phyloP scores from a whole-genome alignment of 2,113 vertebrate genomes.

The Chionis minor region DNA sequence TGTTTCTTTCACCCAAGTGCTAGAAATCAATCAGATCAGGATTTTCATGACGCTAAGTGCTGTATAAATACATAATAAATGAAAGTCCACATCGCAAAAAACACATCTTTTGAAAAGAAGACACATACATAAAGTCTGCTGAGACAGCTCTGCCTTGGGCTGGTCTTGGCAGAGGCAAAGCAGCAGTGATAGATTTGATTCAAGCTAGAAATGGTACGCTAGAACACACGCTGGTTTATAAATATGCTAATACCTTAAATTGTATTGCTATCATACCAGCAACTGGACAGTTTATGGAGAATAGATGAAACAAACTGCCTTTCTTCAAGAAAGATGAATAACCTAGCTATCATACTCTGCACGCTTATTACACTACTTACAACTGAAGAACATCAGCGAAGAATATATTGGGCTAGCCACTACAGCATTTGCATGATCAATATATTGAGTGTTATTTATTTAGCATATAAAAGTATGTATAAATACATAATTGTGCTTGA shows the following conservation, averaged over 20 bases:
- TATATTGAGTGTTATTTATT: background rate
- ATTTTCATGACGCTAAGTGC: background rate
- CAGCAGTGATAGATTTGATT: background rate
- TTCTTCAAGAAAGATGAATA: background rate
- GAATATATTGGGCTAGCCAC: background rate
- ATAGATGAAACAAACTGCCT: background rate
- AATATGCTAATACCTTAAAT: background rate
- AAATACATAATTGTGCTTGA: background rate
- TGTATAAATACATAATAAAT: slow-evolving; percentile 4
- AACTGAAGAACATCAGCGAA: background rate
- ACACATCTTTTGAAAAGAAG: background rate
- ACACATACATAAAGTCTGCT: background rate
- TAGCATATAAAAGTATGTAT: fast-evolving
- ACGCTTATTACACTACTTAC: background rate
- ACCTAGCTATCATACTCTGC: background rate
- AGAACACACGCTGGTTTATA: background rate
- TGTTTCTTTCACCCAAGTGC: background rate
- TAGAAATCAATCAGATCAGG: slow-evolving; percentile 28
- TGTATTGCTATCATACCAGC: background rate
- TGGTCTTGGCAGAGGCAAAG: background rate
- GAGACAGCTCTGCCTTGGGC: slow-evolving; percentile 5
- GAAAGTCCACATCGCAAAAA: background rate
- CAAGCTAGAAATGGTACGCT: background rate
- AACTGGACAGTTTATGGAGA: background rate
- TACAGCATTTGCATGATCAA: background rate